Base-by-base conservation (phyloP, 2,113 vertebrate genomes). In the Lynx canadensis region DNA sequence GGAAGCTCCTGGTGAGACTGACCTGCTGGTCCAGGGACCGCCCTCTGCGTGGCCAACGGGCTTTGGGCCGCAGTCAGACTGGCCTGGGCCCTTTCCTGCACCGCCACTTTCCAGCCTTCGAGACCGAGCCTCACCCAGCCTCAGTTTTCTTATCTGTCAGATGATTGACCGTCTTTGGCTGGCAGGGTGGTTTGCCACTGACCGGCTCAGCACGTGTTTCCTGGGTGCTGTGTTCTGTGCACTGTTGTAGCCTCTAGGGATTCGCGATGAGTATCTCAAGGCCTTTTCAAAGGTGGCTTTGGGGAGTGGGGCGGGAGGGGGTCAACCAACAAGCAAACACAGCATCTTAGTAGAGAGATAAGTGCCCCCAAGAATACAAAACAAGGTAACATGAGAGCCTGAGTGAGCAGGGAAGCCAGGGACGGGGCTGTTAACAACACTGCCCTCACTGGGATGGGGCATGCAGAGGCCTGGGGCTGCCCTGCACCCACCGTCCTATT, bases 181-280 rank as follows among this genome's bases (percentile, higher is more conserved):
- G 82, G 38, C 65, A n/a, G 78, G 48, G 31, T 16, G 33, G 23
- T 31, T 36, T 84, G 45, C 55, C n/a, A 8, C 55, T 38, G 52
- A 31, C 60, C 45, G 3, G 4, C 29, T 36, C 25, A 73, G 14
- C 71, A 29, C 3, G 7, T 9, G 3, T 55, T 33, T 74, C 74
- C 36, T 23, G 8, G 85, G 84, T 0, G 1, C n/a, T 2, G 6
- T 55, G 63, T 41, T 41, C 0, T 31, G 36, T 50, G 8, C 1
- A 7, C 68, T 3, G 33, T 38, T 52, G 71, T 52, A 14, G 66
- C 55, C 78, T 71, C 45, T 63, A 13, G 38, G 86, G 60, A 36
- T 50, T 74, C 63, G 5, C 1, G 7, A 25, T 29, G 45, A 63
- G 65, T 18, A 2, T 33, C 21, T 79, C 11, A 13, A 48, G 57